A percentile compares a stretch with the other conserved stretches of the same genome.
Evolutionary conservation across 2,888 invertebrate species (phyloP).

Genomic region (Synergus umbraculus): DNA sequence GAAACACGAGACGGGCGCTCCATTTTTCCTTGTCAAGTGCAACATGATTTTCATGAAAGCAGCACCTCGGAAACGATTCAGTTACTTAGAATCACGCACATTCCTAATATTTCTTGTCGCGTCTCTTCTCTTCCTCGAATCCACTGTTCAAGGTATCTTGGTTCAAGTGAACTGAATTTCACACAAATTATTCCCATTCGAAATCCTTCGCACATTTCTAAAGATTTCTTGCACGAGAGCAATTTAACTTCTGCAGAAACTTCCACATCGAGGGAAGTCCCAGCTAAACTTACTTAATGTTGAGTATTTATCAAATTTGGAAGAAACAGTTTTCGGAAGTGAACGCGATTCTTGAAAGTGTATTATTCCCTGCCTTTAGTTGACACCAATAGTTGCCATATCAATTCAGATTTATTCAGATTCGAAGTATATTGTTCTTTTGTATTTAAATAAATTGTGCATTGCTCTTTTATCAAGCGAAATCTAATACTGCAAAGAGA

Average conservation of each 20-base stretch:
- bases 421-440: too few relatives aligned
- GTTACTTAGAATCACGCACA: slow-evolving; percentile 41
- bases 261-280: neutral
- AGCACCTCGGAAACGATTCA: slow-evolving; percentile 36
- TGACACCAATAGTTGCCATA: too few relatives aligned
- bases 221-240: slow-evolving; percentile 18
- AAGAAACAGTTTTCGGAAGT: neutral
- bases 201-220: slow-evolving; percentile 11
- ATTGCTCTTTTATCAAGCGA: neutral
- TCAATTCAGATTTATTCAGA: too few relatives aligned
- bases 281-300: neutral
- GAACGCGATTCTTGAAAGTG: neutral
- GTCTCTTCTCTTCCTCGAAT: neutral
- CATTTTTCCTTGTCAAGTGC: slow-evolving; percentile 40
- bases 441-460: neutral
- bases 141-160: neutral
- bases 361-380: neutral
- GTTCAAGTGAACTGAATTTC: slow-evolving; percentile 13
- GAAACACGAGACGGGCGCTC: slow-evolving; percentile 18
- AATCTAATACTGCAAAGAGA: neutral
- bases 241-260: slow-evolving; percentile 5
- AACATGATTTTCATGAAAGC: slow-evolving; percentile 41
- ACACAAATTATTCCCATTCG: slow-evolving; percentile 25
- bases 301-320: slow-evolving; percentile 1
- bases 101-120: slow-evolving; percentile 41